Percentiles rank a stretch among this genome's conserved stretches.
Evolutionary conservation across 2,797 vertebrate species (phyloP).

Genomic region (Chaetodon trifasciatus): DNA sequence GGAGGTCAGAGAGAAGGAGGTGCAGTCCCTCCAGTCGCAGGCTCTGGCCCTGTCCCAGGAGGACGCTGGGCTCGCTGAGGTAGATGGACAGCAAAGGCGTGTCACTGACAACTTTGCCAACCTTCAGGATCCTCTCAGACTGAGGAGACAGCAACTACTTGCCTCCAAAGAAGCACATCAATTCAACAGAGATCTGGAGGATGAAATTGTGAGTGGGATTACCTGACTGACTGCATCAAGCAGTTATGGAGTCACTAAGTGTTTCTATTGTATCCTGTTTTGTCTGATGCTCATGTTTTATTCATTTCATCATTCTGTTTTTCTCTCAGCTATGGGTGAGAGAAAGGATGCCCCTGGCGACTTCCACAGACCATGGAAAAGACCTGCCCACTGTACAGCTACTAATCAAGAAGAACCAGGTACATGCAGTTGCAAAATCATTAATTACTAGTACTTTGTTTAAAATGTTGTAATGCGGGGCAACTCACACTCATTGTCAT

Average conservation of each 20-base stretch:
- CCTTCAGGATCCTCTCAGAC: constrained; percentile 88
- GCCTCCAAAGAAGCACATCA: constrained; percentile 94
- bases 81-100: constrained; percentile 88
- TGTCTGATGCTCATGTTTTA: constrained; percentile 17
- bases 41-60: constrained; percentile 91
- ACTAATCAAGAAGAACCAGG: constrained; percentile 97
- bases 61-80: constrained; percentile 89
- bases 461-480: constrained; percentile 1
- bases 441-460: not conserved
- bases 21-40: constrained; percentile 91
- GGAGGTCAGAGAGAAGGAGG: constrained; percentile 93
- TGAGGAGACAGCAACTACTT: constrained; percentile 87
- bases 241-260: not conserved
- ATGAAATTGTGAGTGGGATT: constrained; percentile 91
- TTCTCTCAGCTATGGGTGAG: constrained; percentile 91
- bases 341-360: constrained; percentile 92
- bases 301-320: constrained; percentile 12
- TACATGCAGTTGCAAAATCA: constrained; percentile 54
- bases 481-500: not conserved
- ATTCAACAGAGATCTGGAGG: constrained; percentile 94
- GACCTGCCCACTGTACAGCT: constrained; percentile 95
- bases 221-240: not conserved
- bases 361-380: constrained; percentile 93
- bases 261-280: constrained; percentile 5
- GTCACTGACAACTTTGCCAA: constrained; percentile 89